Base-by-base conservation (phyloP, 92 coral and sea anemone species). In the Porites evermanni region DNA sequence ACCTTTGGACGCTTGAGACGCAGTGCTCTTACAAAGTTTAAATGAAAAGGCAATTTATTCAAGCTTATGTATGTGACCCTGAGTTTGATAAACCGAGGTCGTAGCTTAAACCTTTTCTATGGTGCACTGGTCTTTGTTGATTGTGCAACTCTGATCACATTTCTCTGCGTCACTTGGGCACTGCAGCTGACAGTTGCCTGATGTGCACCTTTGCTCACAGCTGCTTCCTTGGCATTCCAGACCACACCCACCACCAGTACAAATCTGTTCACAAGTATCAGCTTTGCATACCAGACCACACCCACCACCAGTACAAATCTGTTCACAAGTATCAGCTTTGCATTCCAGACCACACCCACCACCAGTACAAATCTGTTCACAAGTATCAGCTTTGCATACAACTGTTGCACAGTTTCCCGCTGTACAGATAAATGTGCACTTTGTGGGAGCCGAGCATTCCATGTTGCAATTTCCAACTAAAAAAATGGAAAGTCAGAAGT, bases 341-440 rank as follows among this genome's bases (percentile, higher is more conserved):
- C 85, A 81, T 70, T 81, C 75, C 77, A 81, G 21, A 44, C 75
- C 77, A 23, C 85, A 81, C 21, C 85, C 85, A 18, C 85, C 85
- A 24, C 66, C 77, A 69, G 59, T 51, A 17, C 85, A 81, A 24
- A 60, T 64, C 78, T 69, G 20, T 0, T 81, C 8, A 60, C 86
- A 80, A 26, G 85, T 81, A 12, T 81, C 74, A 38, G 86, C 86
- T 16, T 75, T 17, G 54, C 79, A 75, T 16, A 81, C 56, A 13
- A 16, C 60, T 13, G 84, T 12, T 2, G n/a, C 2, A 32, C 84
- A 79, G 74, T 79, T 13, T 17, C 84, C 84, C 9, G 38, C 8
- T 3, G 84, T 79, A 32, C 84, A 79, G 74, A 74, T 79, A n/a
- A 79, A 66, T 26, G 44, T 38, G 67, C 84, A 80, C 12, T 51